Conservation (phyloP, 2,888 invertebrate genomes). For the Crioceris asparagi region DNA sequence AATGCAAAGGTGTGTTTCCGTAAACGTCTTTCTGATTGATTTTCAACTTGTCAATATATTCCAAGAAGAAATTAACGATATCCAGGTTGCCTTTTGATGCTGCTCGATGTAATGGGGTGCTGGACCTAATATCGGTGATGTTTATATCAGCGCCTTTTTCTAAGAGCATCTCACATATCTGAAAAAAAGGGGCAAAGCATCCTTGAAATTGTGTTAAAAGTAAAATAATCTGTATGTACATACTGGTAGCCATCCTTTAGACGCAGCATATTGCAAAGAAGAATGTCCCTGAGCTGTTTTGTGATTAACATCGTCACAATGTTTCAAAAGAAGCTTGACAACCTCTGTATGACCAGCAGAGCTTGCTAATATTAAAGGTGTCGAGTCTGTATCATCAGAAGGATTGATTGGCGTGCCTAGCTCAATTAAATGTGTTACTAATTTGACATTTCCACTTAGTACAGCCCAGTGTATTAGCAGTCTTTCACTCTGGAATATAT, state of each 20-base stretch:
- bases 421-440: slow-evolving; percentile 59
- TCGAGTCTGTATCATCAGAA: slow-evolving; percentile 63
- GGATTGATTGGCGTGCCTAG: slow-evolving; percentile 57
- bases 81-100: slow-evolving; percentile 63
- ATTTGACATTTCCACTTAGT: slow-evolving; percentile 62
- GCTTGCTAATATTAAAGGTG: slow-evolving; percentile 68
- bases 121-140: slow-evolving; percentile 54
- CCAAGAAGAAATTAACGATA: slow-evolving; percentile 56
- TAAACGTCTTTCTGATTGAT: slow-evolving; percentile 54
- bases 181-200: slow-evolving; percentile 15
- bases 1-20: slow-evolving; percentile 70
- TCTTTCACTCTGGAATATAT: slow-evolving; percentile 50
- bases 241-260: slow-evolving; percentile 69
- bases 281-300: slow-evolving; percentile 66
- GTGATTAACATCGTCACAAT: slow-evolving; percentile 63
- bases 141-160: slow-evolving; percentile 59
- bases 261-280: slow-evolving; percentile 74
- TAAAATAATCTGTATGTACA: slow-evolving; percentile 10
- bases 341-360: slow-evolving; percentile 65
- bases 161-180: slow-evolving; percentile 59
- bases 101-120: slow-evolving; percentile 69
- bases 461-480: slow-evolving; percentile 72
- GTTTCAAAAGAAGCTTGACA: slow-evolving; percentile 52
- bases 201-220: not conserved
- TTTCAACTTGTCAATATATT: slow-evolving; percentile 41